These are phyloP conservation scores for Eurypyga helias DNA, from an alignment of 2,113 vertebrate genomes.

Conservation along the genomic window DNA sequence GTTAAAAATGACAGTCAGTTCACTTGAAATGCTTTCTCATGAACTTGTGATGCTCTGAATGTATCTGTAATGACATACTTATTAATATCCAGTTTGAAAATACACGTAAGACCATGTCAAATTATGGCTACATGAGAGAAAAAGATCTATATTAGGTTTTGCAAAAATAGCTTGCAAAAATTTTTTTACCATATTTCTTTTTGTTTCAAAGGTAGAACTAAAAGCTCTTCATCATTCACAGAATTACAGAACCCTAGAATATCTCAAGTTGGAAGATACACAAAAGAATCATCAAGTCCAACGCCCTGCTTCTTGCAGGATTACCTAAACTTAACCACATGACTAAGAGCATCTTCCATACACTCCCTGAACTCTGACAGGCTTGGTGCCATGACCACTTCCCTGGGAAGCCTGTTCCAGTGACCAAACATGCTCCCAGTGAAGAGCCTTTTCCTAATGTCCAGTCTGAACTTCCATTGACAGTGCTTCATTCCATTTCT, in stretches of 20 bases:
- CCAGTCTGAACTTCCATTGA: not conserved
- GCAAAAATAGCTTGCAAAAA: not conserved
- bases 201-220: not conserved
- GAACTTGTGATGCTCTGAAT: not conserved
- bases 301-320: not conserved
- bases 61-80: not conserved
- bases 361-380: not conserved
- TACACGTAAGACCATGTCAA: not conserved
- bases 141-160: not conserved
- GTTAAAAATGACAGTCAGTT: not conserved
- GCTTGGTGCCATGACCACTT: no score
- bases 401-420: not conserved
- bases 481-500: not conserved
- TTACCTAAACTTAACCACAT: not conserved
- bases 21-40: not conserved
- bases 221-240: not conserved
- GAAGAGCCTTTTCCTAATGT: not conserved
- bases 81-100: constrained; percentile 6
- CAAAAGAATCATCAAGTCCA: not conserved
- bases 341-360: not conserved
- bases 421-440: rapidly evolving
- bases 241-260: not conserved
- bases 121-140: not conserved
- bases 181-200: not conserved
- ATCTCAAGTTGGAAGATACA: not conserved